Evolutionary conservation across 2,797 vertebrate genomes (phyloP).

Genomic region (Petrocephalus schoutedeni): DNA sequence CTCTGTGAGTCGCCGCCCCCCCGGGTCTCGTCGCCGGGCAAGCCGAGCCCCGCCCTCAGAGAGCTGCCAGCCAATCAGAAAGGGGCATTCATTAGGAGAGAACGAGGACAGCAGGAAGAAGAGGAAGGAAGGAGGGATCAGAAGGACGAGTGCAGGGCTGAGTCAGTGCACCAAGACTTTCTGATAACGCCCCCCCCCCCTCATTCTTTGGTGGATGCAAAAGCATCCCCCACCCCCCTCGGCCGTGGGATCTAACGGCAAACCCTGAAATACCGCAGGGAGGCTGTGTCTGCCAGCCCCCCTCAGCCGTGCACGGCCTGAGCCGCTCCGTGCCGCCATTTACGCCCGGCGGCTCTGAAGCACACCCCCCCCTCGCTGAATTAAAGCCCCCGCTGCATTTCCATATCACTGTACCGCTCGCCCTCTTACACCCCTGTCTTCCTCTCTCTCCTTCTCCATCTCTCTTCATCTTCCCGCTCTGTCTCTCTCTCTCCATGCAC

Average conservation of each 20-base stretch:
- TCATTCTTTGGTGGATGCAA: constrained; percentile 43
- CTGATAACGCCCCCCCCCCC: constrained; percentile 40
- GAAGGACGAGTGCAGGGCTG: constrained; percentile 39
- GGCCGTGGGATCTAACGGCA: constrained; percentile 47
- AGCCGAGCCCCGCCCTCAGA: constrained; percentile 69
- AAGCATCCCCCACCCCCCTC: background rate
- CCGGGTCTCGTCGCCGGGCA: constrained; percentile 73
- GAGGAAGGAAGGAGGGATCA: constrained; percentile 37
- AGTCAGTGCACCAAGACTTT: constrained; percentile 51
- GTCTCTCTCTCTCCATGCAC: background rate
- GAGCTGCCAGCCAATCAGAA: constrained; percentile 68
- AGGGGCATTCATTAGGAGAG: constrained; percentile 51
- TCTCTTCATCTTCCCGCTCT: background rate
- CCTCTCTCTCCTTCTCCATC: background rate
- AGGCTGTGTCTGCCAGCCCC: constrained; percentile 35
- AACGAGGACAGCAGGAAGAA: constrained; percentile 33
- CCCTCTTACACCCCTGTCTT: background rate
- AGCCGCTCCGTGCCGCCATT: constrained; percentile 42
- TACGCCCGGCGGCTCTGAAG: constrained; percentile 43
- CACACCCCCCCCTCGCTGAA: constrained; percentile 40
- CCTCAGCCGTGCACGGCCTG: constrained; percentile 18
- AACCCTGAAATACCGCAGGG: constrained; percentile 47
- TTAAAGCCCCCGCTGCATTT: constrained; percentile 48
- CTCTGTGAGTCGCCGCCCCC: constrained; percentile 65
- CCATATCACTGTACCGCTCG: constrained; percentile 45